Percentiles rank a stretch among this genome's conserved stretches.
phyloP scores from a whole-genome alignment of 2,797 vertebrate genomes.

The Adrianichthys oophorus region DNA sequence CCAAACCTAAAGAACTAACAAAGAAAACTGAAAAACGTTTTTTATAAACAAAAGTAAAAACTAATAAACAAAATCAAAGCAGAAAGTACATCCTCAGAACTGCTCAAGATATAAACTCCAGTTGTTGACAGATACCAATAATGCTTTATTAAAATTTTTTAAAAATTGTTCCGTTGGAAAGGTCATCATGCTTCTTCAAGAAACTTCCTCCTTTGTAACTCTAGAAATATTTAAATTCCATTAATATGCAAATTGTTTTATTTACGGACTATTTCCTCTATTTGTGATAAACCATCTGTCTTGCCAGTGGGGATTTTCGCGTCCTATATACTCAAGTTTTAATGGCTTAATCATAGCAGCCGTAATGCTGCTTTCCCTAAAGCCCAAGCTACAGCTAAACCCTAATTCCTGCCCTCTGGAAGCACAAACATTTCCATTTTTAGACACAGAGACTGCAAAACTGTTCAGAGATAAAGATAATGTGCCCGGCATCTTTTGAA shows the following conservation, averaged over 20 bases:
- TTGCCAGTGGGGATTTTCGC: constrained; percentile 43
- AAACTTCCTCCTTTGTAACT: background rate
- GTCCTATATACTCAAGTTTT: constrained; percentile 55
- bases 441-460: constrained; percentile 61
- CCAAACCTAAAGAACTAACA: too few relatives aligned
- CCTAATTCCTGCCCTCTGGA: constrained; percentile 42
- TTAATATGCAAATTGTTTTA: constrained; percentile 15
- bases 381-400: constrained; percentile 49
- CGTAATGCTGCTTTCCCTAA: constrained; percentile 52
- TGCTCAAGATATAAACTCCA: too few relatives aligned
- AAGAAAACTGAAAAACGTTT: too few relatives aligned
- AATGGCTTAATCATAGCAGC: constrained; percentile 54
- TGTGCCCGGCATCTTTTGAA: constrained; percentile 24
- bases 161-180: too few relatives aligned
- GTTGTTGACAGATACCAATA: too few relatives aligned
- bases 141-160: too few relatives aligned
- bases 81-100: too few relatives aligned
- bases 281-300: constrained; percentile 53
- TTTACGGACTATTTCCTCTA: constrained; percentile 28
- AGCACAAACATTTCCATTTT: constrained; percentile 59
- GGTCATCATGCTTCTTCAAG: background rate
- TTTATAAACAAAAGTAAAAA: too few relatives aligned
- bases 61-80: too few relatives aligned
- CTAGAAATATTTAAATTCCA: constrained; percentile 3
- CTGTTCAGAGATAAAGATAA: constrained; percentile 50